Base-by-base conservation (phyloP, 2,888 invertebrate species). In the Hypolimnas misippus region DNA sequence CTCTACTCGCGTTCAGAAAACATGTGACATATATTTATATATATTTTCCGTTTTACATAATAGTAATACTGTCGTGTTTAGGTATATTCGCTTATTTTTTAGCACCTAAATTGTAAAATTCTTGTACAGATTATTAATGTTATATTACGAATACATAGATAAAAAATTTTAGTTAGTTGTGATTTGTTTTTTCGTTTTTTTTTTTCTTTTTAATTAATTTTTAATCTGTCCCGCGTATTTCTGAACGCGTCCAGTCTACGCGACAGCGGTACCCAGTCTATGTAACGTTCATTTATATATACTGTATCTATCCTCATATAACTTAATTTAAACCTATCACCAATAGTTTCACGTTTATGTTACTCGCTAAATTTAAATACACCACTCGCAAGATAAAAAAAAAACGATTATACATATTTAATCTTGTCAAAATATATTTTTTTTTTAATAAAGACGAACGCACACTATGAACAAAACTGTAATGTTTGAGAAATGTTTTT, bases 291-390 rank as follows among this genome's bases (percentile, higher is more conserved):
- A 16, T 49, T 14, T 44, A 44, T 46, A 49, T 29, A 49, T 29
- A 49, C 25, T 14, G 49, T 49, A 21, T 46, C 21, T 29, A 58
- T 52, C 46, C 16, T 35, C 17, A 12, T 46, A 46, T 44, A 60
- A 46, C 44, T 60, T 60, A 64, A 53, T 49, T 64, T 60, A 50
- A 57, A 57, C 61, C 64, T 64, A 61, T 64, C 61, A 61, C 64
- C 64, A 54, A 46, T 40, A 53, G 64, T 61, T 62, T 62, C 54
- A 60, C 44, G 44, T 49, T 60, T 19, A n/a, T 12, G 10, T 49
- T 52, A 44, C 33, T 42, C 33, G 17, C 58, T 49, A 49, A 60
- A 57, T 29, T 49, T 46, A 42, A 52, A 50, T 59, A 63, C 52
- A 63, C 44, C 52, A 63, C 60, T 64, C 56, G 35, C 53, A 46